Evolutionary conservation across 2,113 vertebrate genomes (phyloP).

Genomic region (Petroica traversi): DNA sequence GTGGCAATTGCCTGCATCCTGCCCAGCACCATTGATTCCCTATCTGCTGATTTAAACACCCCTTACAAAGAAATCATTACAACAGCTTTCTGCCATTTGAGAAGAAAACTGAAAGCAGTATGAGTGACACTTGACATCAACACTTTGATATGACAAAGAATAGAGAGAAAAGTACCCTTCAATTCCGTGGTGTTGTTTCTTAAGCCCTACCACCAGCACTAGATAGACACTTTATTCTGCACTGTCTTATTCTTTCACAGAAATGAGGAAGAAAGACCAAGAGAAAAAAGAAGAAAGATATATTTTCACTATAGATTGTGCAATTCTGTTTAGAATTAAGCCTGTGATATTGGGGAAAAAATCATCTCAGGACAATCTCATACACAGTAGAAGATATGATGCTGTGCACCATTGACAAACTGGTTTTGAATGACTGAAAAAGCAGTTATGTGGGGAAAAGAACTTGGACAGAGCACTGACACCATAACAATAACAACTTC

Average conservation of each 20-base stretch:
- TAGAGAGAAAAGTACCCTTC: background rate
- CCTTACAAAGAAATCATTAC: background rate
- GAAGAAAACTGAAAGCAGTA: background rate
- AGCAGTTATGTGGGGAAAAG: background rate
- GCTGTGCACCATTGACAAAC: background rate
- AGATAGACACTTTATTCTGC: background rate
- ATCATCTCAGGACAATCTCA: accelerated
- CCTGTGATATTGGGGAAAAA: background rate
- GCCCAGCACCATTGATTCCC: background rate
- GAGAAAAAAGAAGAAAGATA: background rate
- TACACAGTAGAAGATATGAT: background rate
- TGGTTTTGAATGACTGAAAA: background rate
- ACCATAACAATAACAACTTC: slow-evolving; percentile 6
- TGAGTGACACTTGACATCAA: background rate
- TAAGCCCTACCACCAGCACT: background rate
- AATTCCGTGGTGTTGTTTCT: background rate
- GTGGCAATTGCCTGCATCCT: background rate
- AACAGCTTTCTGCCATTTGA: background rate
- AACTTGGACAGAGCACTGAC: background rate
- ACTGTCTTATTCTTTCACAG: background rate
- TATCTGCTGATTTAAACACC: background rate
- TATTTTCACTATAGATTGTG: background rate
- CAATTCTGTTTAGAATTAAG: background rate
- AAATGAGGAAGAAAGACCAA: background rate
- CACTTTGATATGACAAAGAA: background rate